Evolutionary conservation across 1,140 invertebrate genomes (phyloP).

Genomic region (Bathynomus jamesi): DNA sequence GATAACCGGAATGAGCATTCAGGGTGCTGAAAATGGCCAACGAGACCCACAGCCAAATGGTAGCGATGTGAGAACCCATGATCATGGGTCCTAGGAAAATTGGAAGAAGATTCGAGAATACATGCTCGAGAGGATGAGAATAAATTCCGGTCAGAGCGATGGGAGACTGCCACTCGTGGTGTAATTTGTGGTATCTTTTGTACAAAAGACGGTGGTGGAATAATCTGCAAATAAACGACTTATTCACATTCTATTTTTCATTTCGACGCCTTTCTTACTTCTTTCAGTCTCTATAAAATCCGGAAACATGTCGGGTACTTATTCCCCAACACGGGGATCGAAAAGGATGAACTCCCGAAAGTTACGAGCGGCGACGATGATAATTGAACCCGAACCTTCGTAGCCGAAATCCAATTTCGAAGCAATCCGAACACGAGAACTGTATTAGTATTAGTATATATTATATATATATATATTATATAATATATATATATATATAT

Average conservation of each 20-base stretch:
- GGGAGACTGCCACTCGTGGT: conserved; percentile 79
- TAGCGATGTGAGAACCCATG: conserved; percentile 71
- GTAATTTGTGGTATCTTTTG: conserved; percentile 75
- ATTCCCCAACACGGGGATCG: no score
- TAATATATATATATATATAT: no score
- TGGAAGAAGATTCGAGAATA: conserved; percentile 72
- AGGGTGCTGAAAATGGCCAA: conserved; percentile 70
- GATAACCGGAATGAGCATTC: conserved; percentile 80
- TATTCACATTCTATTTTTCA: no score
- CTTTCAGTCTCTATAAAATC: background rate
- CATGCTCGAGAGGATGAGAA: conserved; percentile 78
- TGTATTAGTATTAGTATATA: no score
- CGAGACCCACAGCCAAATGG: conserved; percentile 73
- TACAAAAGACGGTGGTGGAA: conserved; percentile 68
- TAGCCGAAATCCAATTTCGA: no score
- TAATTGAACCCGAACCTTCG: no score
- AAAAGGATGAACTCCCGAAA: no score
- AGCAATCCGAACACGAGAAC: no score
- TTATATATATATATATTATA: no score
- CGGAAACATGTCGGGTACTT: background rate
- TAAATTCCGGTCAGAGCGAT: conserved; percentile 75
- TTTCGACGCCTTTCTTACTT: no score
- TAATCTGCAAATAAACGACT: conserved; percentile 51
- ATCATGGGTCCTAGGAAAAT: conserved; percentile 69
- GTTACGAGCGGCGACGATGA: no score